Evolutionary conservation across 2,888 invertebrate species (phyloP).

Genomic region (Ferrisia virgata): DNA sequence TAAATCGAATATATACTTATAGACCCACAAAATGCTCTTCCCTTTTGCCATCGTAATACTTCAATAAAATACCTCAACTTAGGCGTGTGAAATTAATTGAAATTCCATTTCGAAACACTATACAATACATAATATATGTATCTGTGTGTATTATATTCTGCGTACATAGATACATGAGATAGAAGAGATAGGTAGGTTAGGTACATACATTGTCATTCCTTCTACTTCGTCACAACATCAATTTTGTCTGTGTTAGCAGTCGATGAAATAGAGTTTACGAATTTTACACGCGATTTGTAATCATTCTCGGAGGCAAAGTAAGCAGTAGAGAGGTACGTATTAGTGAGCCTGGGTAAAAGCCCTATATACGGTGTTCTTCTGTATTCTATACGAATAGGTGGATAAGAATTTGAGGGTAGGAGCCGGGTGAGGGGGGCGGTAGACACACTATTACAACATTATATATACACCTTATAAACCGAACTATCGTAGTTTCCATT

Average conservation of each 20-base stretch:
- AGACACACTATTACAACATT: no score
- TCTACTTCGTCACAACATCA: neutral
- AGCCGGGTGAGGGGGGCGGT: no score
- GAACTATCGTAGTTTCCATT: neutral
- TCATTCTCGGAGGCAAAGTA: no score
- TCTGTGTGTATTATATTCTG: neutral
- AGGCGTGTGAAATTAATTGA: conserved; percentile 5
- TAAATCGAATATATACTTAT: no score
- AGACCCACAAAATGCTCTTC: no score
- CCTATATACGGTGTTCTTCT: neutral
- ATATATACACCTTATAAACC: neutral
- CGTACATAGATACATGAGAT: no score
- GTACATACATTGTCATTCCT: neutral
- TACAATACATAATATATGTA: neutral
- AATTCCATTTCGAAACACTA: neutral
- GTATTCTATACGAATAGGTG: no score
- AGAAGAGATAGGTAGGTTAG: no score
- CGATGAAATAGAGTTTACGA: neutral
- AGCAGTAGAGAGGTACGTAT: neutral
- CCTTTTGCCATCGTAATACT: neutral
- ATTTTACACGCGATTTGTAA: neutral
- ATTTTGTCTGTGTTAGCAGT: no score
- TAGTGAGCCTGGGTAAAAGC: neutral
- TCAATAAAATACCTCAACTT: neutral
- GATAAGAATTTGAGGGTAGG: no score